Evolutionary conservation across 2,888 invertebrate species (phyloP).

Genomic region (Cantharis rustica): DNA sequence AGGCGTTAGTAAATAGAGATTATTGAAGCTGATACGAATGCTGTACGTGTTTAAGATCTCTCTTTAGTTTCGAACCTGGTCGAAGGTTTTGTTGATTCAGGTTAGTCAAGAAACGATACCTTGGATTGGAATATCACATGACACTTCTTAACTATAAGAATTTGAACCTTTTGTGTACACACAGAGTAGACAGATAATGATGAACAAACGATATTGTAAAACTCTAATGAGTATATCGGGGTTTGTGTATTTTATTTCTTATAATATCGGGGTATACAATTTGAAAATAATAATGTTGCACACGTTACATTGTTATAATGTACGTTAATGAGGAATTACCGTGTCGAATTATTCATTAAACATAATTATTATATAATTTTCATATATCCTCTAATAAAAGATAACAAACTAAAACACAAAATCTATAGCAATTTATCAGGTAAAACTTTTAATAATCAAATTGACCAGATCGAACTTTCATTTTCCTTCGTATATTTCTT

Average conservation of each 20-base stretch:
- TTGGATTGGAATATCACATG: conserved; percentile 30
- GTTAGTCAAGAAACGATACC: conserved; percentile 34
- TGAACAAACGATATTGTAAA: conserved; percentile 7
- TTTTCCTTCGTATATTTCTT: background rate
- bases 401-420: background rate
- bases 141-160: conserved; percentile 39
- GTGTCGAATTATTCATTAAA: background rate
- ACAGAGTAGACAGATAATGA: conserved; percentile 3
- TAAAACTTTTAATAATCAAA: background rate
- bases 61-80: conserved; percentile 29
- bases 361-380: background rate
- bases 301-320: conserved; percentile 4
- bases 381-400: background rate
- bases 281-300: conserved; percentile 11
- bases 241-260: background rate
- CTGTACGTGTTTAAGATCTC: conserved; percentile 39
- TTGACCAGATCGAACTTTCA: background rate
- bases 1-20: conserved; percentile 44
- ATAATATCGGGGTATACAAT: background rate
- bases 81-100: conserved; percentile 40
- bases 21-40: conserved; percentile 41
- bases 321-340: background rate
- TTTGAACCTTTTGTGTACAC: conserved; percentile 29
- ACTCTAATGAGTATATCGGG: background rate
- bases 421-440: background rate